Percentiles rank a stretch among this genome's conserved stretches.
Evolutionary conservation across 2,888 invertebrate genomes (phyloP).

Genomic region (Dolichomitus sp.): DNA sequence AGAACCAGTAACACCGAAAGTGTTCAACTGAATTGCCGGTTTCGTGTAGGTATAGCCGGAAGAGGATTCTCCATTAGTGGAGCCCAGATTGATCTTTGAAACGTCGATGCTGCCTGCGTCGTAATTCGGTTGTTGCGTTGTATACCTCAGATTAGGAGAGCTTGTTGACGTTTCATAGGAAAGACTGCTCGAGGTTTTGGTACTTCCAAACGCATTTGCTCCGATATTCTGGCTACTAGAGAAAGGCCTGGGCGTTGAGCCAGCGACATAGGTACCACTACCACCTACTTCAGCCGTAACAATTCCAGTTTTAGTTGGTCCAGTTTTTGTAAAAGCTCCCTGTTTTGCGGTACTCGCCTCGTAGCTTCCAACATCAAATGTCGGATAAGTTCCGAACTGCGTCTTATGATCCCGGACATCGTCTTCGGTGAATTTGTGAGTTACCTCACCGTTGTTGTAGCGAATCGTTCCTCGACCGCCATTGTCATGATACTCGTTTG

Average conservation of each 20-base stretch:
- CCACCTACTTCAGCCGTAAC: constrained; percentile 82
- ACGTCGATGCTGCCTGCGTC: constrained; percentile 58
- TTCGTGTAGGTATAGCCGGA: constrained; percentile 73
- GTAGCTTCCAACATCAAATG: constrained; percentile 53
- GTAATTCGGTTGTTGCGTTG: constrained; percentile 24
- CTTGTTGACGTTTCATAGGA: constrained; percentile 57
- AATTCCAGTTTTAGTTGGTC: constrained; percentile 82
- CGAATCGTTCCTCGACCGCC: constrained; percentile 79
- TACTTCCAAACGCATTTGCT: constrained; percentile 79
- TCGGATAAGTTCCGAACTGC: constrained; percentile 55
- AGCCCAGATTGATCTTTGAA: constrained; percentile 68
- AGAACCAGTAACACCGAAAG: constrained; percentile 38
- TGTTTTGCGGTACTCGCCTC: constrained; percentile 36
- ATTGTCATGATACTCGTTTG: constrained; percentile 80
- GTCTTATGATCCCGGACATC: constrained; percentile 79
- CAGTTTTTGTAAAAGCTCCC: constrained; percentile 82
- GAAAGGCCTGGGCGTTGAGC: constrained; percentile 73
- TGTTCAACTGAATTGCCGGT: constrained; percentile 53
- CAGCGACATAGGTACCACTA: constrained; percentile 81
- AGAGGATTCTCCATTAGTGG: constrained; percentile 31
- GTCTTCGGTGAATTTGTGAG: constrained; percentile 80
- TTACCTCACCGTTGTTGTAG: constrained; percentile 79
- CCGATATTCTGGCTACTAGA: constrained; percentile 79
- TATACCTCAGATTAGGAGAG: constrained; percentile 61
- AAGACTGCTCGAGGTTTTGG: constrained; percentile 52